Evolutionary conservation across 2,888 invertebrate species (phyloP).

Genomic region (Polydrusus pterygomalis): DNA sequence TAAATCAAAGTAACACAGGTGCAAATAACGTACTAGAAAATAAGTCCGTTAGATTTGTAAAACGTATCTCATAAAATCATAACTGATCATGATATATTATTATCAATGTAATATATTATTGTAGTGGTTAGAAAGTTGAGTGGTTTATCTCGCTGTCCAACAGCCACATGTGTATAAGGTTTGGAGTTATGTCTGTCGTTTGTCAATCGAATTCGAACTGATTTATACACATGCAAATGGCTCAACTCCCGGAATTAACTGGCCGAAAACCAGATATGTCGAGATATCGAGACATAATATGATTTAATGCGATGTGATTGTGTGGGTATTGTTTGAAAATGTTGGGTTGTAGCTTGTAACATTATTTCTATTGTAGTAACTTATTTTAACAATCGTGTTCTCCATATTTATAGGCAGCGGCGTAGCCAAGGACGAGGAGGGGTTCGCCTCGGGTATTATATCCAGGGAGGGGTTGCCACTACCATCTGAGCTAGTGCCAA

Average conservation of each 20-base stretch:
- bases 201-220: conserved; percentile 40
- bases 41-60: conserved; percentile 17
- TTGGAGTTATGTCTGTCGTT: conserved; percentile 39
- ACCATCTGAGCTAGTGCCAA: no score
- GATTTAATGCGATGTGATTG: conserved; percentile 42
- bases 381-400: neutral
- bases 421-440: no score
- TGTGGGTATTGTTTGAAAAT: conserved; percentile 25
- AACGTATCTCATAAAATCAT: conserved; percentile 28
- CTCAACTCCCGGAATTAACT: conserved; percentile 50
- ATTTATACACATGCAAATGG: conserved; percentile 50
- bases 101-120: conserved; percentile 36
- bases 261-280: conserved; percentile 50
- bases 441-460: no score
- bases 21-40: conserved; percentile 21
- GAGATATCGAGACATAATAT: conserved; percentile 40
- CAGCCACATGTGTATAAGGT: conserved; percentile 35
- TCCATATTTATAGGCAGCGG: no score
- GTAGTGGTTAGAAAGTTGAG: conserved; percentile 38
- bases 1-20: conserved; percentile 21
- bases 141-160: conserved; percentile 31
- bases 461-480: no score
- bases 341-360: neutral
- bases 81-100: conserved; percentile 37
- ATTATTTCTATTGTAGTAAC: neutral